Conservation (phyloP, 2,113 vertebrate genomes). For the Poecile atricapillus region DNA sequence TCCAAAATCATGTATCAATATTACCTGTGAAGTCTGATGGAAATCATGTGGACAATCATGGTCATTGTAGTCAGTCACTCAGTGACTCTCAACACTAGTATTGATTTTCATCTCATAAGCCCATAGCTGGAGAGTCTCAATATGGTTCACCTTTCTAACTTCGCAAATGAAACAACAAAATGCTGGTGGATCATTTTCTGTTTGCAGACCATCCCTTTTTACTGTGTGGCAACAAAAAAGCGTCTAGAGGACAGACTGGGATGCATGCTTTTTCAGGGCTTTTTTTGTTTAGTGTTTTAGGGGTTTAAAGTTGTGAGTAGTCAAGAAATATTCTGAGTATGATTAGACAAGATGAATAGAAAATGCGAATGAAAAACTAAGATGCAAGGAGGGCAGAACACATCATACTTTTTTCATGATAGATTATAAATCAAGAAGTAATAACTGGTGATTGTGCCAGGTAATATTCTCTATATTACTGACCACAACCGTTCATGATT, state of each 20-base stretch:
- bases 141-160: neutral
- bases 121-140: neutral
- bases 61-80: neutral
- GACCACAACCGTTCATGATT: neutral
- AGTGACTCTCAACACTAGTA: neutral
- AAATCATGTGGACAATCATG: neutral
- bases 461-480: neutral
- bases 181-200: neutral
- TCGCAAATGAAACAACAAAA: neutral
- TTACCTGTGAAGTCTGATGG: neutral
- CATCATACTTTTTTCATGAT: neutral
- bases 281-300: neutral
- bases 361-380: neutral
- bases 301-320: neutral
- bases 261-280: neutral
- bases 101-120: constrained; percentile 8
- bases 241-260: neutral
- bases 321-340: neutral
- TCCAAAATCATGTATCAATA: neutral
- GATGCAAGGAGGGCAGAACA: neutral
- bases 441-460: neutral
- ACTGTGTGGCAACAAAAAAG: neutral
- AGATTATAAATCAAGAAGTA: neutral
- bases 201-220: neutral
- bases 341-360: neutral